Evolutionary conservation across 2,797 vertebrate genomes (phyloP), one percentile per base, ranked within the genome.

Genomic region (Rhyacichthys aspro): DNA sequence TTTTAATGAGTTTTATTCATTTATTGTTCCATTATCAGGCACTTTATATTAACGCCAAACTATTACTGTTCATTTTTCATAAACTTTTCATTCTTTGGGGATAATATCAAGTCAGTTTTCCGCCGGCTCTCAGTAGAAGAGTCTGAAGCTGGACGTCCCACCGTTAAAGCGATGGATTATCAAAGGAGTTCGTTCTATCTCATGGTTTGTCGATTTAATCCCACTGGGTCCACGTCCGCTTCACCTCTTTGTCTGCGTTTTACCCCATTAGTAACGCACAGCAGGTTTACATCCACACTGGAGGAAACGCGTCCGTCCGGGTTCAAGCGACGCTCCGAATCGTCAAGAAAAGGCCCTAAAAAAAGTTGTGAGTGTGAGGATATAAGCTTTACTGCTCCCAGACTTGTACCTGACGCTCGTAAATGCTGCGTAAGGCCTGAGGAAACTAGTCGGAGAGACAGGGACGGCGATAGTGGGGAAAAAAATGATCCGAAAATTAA

Each of bases 321-420:
- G 23, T 28, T 28, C 23, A 28, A 28, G 3, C 7, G 23, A 28
- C 7, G 23, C 7, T 6, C 23, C 7, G 23, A 2, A 6, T 28
- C 7, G 23, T 28, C 7, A 28, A 5, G 3, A 28, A 28, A 28
- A 3, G 7, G 23, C 7, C 23, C 3, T 28, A 6, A 5, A 28
- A 28, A 28, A 28, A 28, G 23, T 28, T 2, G 23, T 28, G 23
- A 28, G 23, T 28, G 4, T 28, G 23, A 28, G 23, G n/a, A n/a
- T n/a, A n/a, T n/a, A n/a, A 60, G 60, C n/a, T 63, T 74, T 72
- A 39, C 52, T 63, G 79, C 78, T 78, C 68, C 65, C 55, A 76
- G 72, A 59, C 17, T 42, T 70, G 76, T 80, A 75, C 74, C 83
- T 83, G 82, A 83, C 80, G 67, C 61, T 73, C 74, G 79, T 85